Percentiles rank a stretch among this genome's conserved stretches.
Evolutionary conservation across 2,888 invertebrate species (phyloP).

Genomic region (Oegoconia quadripuncta): DNA sequence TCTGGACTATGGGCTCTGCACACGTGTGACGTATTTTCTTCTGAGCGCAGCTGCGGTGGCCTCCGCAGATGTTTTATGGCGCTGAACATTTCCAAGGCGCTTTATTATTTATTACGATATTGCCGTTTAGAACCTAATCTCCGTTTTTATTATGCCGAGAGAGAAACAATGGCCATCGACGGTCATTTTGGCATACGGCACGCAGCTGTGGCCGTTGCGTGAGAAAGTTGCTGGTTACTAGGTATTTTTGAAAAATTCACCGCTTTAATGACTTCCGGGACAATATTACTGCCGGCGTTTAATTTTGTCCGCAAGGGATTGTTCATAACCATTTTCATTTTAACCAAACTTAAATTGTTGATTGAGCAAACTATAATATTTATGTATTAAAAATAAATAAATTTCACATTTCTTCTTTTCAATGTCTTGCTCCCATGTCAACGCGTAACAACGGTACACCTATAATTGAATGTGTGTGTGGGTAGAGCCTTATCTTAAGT

Average conservation of each 20-base stretch:
- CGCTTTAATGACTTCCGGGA: neutral
- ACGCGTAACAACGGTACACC: too few species aligned
- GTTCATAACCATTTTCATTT: too few species aligned
- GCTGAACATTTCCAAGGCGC: conserved; percentile 72
- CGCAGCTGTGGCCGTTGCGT: conserved; percentile 63
- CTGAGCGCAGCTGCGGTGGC: conserved; percentile 68
- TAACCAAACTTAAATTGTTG: too few species aligned
- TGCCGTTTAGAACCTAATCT: conserved; percentile 76
- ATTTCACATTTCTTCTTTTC: too few species aligned
- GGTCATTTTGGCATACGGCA: conserved; percentile 64
- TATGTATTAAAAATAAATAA: too few species aligned
- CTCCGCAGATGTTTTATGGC: conserved; percentile 76
- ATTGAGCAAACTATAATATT: too few species aligned
- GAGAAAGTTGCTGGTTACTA: conserved; percentile 50
- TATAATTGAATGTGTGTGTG: too few species aligned
- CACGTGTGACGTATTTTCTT: conserved; percentile 75
- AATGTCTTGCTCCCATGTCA: too few species aligned
- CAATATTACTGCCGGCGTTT: neutral
- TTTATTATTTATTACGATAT: conserved; percentile 76
- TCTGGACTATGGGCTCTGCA: conserved; percentile 52
- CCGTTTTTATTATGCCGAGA: conserved; percentile 64
- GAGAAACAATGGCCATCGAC: conserved; percentile 72
- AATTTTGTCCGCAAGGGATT: neutral
- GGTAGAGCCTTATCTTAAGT: too few species aligned
- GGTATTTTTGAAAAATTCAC: conserved; percentile 1